Evolutionary conservation across 2,113 vertebrate species (phyloP).

Genomic region (Apistogramma diplotaenia): DNA sequence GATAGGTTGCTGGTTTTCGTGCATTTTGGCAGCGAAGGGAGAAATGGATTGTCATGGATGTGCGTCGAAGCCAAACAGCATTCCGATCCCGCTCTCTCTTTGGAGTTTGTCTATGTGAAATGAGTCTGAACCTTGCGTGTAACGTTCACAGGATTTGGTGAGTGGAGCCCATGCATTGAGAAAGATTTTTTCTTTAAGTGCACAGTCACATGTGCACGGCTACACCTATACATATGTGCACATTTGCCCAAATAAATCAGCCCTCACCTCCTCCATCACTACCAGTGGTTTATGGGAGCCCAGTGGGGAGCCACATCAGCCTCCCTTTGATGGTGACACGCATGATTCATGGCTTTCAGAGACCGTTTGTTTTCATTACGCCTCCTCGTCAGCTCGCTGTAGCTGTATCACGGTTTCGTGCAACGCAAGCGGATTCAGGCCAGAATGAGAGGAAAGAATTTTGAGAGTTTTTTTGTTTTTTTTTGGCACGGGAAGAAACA

Average conservation of each 20-base stretch:
- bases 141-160: neutral
- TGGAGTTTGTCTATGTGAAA: neutral
- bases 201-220: neutral
- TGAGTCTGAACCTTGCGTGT: neutral
- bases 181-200: neutral
- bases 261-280: slow-evolving; percentile 71
- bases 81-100: neutral
- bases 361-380: slow-evolving; percentile 73
- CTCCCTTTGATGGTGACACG: slow-evolving; percentile 69
- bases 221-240: slow-evolving; percentile 17
- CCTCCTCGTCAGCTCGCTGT: slow-evolving; percentile 54
- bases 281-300: slow-evolving; percentile 66
- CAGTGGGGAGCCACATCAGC: slow-evolving; percentile 64
- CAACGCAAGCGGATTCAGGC: slow-evolving; percentile 63
- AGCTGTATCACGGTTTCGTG: slow-evolving; percentile 58
- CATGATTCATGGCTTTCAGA: slow-evolving; percentile 64
- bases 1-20: slow-evolving; percentile 43
- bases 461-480: slow-evolving; percentile 49
- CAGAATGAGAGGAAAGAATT: slow-evolving; percentile 68
- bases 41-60: slow-evolving; percentile 32
- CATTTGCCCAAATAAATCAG: slow-evolving; percentile 54
- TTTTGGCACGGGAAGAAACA: slow-evolving; percentile 67
- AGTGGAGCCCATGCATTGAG: neutral
- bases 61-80: slow-evolving; percentile 10
- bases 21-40: slow-evolving; percentile 33